These are phyloP conservation scores for Bruchidius siliquastri DNA, from an alignment of 2,888 invertebrate genomes.

Conservation along the genomic window DNA sequence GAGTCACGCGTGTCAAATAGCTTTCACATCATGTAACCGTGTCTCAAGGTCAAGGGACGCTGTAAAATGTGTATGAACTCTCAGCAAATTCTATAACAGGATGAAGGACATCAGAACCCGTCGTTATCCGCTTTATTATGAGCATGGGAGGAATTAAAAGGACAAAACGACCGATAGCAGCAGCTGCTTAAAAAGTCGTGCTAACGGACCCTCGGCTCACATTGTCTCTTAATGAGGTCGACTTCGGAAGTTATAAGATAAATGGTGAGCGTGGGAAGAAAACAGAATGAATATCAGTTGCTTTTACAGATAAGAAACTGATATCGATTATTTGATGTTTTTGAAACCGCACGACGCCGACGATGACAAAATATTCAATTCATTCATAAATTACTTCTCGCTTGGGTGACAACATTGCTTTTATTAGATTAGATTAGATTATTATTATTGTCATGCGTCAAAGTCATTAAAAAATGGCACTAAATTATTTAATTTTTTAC, in stretches of 20 bases:
- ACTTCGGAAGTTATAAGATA: background rate
- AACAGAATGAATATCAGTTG: background rate
- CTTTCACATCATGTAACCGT: no score
- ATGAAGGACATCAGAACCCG: background rate
- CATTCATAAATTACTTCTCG: no score
- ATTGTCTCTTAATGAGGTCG: background rate
- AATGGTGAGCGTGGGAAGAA: background rate
- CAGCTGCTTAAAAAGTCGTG: background rate
- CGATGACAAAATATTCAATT: no score
- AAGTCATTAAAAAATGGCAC: no score
- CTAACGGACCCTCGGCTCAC: background rate
- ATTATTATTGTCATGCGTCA: no score
- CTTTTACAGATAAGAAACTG: background rate
- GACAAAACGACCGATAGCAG: background rate
- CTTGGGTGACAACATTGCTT: no score
- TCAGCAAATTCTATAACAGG: background rate
- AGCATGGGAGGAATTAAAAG: background rate
- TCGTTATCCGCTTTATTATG: background rate
- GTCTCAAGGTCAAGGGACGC: background rate
- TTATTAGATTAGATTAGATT: no score
- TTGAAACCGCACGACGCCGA: no score
- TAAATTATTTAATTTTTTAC: no score
- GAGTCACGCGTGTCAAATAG: no score
- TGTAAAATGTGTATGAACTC: background rate
- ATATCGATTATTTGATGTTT: background rate